These are phyloP conservation scores for Ophioderma brevispina DNA, from an alignment of 35 echinoderm and acorn worm genomes.

Conservation along the genomic window DNA sequence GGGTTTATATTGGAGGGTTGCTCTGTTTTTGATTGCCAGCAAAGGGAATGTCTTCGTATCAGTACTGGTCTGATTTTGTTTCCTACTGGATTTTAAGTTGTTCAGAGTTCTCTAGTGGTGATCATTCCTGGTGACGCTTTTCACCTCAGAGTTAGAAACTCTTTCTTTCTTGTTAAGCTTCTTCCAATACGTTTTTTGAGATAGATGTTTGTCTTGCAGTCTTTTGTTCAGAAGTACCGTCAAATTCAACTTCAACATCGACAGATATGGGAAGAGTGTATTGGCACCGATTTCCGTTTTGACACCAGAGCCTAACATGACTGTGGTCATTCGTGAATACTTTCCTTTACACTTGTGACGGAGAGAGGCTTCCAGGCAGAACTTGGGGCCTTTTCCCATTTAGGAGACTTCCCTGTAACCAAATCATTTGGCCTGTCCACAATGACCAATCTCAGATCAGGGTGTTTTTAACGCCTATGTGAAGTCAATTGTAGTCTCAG, in stretches of 20 bases:
- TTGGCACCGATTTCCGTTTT: background rate
- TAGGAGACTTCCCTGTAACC: background rate
- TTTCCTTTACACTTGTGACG: slow-evolving; percentile 27
- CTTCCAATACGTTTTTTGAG: background rate
- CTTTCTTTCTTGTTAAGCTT: no score
- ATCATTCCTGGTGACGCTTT: background rate
- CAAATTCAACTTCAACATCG: slow-evolving; percentile 46
- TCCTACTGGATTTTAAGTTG: background rate
- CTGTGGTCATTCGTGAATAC: slow-evolving; percentile 33
- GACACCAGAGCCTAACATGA: slow-evolving; percentile 3
- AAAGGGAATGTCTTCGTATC: slow-evolving; percentile 9
- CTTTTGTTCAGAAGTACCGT: slow-evolving; percentile 19
- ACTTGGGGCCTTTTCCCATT: background rate
- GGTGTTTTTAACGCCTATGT: background rate
- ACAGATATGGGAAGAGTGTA: slow-evolving; percentile 25
- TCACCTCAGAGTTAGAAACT: background rate
- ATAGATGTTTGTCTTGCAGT: no score
- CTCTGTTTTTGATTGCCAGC: background rate
- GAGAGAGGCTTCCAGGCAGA: background rate
- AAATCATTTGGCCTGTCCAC: background rate
- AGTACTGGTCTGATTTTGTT: background rate
- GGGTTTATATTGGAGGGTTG: background rate
- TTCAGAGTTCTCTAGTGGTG: background rate
- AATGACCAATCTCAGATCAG: background rate
- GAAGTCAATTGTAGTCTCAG: background rate